Evolutionary conservation across 2,113 vertebrate genomes (phyloP), one percentile per base, ranked within the genome.

Genomic region (Pomatostomus ruficeps): DNA sequence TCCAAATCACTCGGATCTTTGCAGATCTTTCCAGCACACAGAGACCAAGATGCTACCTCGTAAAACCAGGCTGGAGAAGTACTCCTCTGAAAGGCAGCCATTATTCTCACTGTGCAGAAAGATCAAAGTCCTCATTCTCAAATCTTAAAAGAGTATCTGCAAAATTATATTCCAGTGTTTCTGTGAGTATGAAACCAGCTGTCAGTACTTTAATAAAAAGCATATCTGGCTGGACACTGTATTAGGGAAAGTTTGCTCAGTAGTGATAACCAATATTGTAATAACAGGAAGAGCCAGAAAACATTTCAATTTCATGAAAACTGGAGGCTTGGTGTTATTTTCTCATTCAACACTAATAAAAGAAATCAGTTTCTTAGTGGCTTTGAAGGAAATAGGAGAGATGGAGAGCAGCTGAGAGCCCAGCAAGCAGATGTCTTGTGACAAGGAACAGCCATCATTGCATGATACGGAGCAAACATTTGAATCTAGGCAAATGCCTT

Each of bases 291-390:
- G 26, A 26, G 20, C 20, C 78, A 88, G 45, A 83, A 96, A 80
- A 77, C 7, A 73, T 70, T 90, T 76, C 54, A 20, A 48, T 91
- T 73, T 80, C 25, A 80, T 62, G 54, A 73, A 52, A 88, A 80
- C 15, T 35, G 33, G 7, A 86, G n/a, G 17, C 12, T 91, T 85
- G 20, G 4, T n/a, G 36, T 78, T 85, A 81, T 91, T 87, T 89
- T 70, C 48, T 67, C 49, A 65, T 79, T 91, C 71, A 89, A 61
- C 29, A 54, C 23, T 21, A 90, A 66, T 65, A 93, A 89, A 90
- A 71, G 3, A 88, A 87, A 89, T 40, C 42, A 25, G 12, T 84
- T 91, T 79, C 81, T 86, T 45, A 52, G 31, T 46, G 35, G 38
- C 82, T 93, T 75, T 43, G 43, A 71, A 82, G 40, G 45, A 85